A percentile compares a stretch with the other conserved stretches of the same genome.
These are phyloP conservation scores for Neocloeon triangulifer DNA, from an alignment of 1,140 invertebrate species.

Conservation along the genomic window DNA sequence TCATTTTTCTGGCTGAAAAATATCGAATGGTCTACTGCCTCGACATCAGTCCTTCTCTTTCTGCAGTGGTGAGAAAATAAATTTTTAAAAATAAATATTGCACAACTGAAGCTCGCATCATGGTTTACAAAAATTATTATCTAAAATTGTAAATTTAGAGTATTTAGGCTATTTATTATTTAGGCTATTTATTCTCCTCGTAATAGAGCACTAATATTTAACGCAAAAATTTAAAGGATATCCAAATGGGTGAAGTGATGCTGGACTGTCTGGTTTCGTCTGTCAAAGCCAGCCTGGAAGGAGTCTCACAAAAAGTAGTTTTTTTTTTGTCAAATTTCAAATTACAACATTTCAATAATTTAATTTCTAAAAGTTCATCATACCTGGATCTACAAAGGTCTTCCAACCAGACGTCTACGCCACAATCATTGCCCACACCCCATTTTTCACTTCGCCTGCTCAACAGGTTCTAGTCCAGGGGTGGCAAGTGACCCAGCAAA, in stretches of 20 bases:
- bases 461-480: constrained; percentile 54
- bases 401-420: constrained; percentile 51
- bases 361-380: no score
- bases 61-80: constrained; percentile 30
- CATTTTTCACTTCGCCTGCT: constrained; percentile 43
- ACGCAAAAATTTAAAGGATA: constrained; percentile 22
- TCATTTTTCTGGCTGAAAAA: constrained; percentile 27
- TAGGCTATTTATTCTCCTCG: no score
- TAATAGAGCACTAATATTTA: constrained; percentile 1
- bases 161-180: no score
- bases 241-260: constrained; percentile 38
- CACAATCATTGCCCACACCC: constrained; percentile 58
- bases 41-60: constrained; percentile 57
- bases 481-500: constrained; percentile 34
- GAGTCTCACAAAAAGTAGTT: constrained; percentile 37
- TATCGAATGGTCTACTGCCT: constrained; percentile 54
- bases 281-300: constrained; percentile 36
- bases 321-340: no score
- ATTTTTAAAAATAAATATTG: constrained; percentile 6
- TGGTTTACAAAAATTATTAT: no score
- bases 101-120: constrained; percentile 2
- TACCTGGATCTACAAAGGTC: constrained; percentile 37
- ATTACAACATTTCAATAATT: no score
- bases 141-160: no score
- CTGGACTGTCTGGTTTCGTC: constrained; percentile 41